phyloP scores from a whole-genome alignment of 2,797 vertebrate species.

The Columba guinea region DNA sequence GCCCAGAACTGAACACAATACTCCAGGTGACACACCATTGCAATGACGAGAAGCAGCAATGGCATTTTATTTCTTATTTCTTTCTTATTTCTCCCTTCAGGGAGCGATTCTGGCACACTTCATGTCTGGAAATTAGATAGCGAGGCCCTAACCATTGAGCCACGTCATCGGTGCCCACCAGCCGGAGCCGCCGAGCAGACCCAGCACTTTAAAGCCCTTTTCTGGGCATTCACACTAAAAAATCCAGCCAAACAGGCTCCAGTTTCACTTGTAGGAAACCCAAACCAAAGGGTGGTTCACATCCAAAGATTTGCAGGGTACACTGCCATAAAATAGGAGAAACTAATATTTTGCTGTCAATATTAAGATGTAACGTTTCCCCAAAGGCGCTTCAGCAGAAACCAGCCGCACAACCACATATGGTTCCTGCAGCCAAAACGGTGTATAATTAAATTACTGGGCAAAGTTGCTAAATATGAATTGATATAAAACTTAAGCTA shows the following conservation, averaged over 20 bases:
- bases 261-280: not conserved
- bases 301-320: not conserved
- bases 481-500: conserved; percentile 86
- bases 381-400: not conserved
- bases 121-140: rapidly evolving
- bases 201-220: not conserved
- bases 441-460: conserved; percentile 88
- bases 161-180: rapidly evolving
- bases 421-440: conserved; percentile 65
- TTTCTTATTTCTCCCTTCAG: not conserved
- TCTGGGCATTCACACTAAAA: not conserved
- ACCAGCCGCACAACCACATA: not conserved
- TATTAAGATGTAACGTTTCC: not conserved
- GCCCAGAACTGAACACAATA: too few relatives aligned
- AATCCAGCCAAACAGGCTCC: not conserved
- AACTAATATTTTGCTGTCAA: not conserved
- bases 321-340: not conserved
- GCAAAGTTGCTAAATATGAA: conserved; percentile 88
- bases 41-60: not conserved
- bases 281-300: not conserved
- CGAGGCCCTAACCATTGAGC: not conserved
- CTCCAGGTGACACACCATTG: not conserved
- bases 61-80: too few relatives aligned
- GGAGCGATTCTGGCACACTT: not conserved
- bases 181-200: not conserved